Conservation (phyloP, 2,113 vertebrate species). For the Calonectris borealis region DNA sequence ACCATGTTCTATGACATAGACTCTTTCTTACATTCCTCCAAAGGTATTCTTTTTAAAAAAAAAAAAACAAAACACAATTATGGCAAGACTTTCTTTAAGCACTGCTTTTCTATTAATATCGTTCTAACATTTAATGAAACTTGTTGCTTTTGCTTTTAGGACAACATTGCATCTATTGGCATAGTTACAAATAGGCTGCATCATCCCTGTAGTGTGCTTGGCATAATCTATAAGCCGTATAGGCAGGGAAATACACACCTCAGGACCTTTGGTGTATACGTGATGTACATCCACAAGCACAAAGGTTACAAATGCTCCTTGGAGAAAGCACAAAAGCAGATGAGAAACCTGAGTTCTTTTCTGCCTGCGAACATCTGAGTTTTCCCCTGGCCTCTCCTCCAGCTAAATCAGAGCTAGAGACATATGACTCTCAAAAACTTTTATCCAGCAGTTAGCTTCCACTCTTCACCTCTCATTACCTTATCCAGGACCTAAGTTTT, state of each 20-base stretch:
- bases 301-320: not conserved
- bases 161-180: not conserved
- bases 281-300: not conserved
- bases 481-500: not conserved
- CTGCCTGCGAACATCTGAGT: not conserved
- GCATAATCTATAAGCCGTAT: not conserved
- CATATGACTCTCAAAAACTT: not conserved
- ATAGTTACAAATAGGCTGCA: not conserved
- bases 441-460: not conserved
- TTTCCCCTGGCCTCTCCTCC: not conserved
- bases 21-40: not conserved
- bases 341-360: not conserved
- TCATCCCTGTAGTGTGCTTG: not conserved
- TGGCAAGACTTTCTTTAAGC: not conserved
- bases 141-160: constrained; percentile 18
- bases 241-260: constrained; percentile 4
- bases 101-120: not conserved
- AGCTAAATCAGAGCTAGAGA: not conserved
- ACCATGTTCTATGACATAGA: not conserved
- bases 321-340: not conserved
- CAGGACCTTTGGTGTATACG: not conserved
- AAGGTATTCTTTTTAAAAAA: not conserved
- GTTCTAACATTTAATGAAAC: constrained; percentile 1
- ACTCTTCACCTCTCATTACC: not conserved
- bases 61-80: not conserved